These are phyloP conservation scores for Toxotes lorentzi DNA, from an alignment of 2,797 vertebrate species.

Conservation along the genomic window DNA sequence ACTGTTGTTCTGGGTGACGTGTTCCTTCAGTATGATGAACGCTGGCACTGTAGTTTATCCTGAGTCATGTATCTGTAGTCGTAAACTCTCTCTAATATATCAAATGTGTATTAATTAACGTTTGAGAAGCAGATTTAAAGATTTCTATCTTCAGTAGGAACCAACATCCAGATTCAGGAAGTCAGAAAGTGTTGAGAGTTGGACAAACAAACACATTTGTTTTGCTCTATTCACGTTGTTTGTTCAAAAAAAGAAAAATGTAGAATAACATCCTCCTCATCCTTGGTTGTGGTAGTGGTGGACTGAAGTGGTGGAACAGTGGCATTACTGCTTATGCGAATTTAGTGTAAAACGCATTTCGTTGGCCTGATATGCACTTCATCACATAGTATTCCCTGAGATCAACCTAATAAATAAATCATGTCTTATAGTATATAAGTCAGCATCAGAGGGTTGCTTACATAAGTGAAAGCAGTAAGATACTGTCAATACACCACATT, in stretches of 20 bases:
- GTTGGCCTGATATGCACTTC: neutral
- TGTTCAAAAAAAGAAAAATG: too few relatives aligned
- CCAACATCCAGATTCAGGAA: neutral
- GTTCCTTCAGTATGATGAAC: neutral
- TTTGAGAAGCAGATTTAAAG: neutral
- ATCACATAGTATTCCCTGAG: neutral
- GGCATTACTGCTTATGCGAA: neutral
- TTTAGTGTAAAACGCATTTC: neutral
- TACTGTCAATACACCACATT: neutral
- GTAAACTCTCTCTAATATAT: neutral
- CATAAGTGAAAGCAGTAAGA: neutral
- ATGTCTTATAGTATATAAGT: neutral
- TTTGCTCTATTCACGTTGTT: too few relatives aligned
- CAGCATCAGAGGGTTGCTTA: neutral
- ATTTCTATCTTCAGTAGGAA: neutral
- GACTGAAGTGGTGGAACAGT: neutral
- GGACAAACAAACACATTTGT: neutral
- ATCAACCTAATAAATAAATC: conserved; percentile 5
- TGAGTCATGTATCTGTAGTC: neutral
- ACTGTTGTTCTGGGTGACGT: neutral
- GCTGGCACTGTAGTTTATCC: neutral
- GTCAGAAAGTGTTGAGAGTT: neutral
- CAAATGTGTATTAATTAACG: too few relatives aligned
- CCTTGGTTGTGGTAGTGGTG: neutral
- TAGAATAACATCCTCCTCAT: neutral